phyloP scores from a whole-genome alignment of 1,140 invertebrate species.

The Drosophila saltans region DNA sequence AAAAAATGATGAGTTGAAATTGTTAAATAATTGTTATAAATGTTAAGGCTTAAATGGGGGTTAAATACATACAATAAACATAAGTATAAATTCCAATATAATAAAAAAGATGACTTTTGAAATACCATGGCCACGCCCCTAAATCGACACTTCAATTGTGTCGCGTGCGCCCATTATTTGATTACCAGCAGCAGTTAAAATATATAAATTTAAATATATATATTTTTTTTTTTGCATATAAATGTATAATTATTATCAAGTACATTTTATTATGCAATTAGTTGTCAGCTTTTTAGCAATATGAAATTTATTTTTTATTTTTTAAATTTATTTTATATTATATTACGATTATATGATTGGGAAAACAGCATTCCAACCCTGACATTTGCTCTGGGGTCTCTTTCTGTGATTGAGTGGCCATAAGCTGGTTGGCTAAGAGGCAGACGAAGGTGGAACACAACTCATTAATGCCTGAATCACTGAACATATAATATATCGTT shows the following conservation, averaged over 20 bases:
- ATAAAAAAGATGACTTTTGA: constrained; percentile 27
- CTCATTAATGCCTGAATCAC: constrained; percentile 56
- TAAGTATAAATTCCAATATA: neutral
- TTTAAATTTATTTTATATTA: constrained; percentile 33
- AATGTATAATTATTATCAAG: constrained; percentile 28
- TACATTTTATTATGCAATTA: constrained; percentile 66
- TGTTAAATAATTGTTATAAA: constrained; percentile 77
- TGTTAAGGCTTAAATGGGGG: constrained; percentile 26
- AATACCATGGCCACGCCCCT: constrained; percentile 35
- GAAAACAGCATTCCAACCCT: constrained; percentile 32
- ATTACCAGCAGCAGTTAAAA: constrained; percentile 27
- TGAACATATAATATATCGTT: neutral
- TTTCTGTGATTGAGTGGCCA: constrained; percentile 41
- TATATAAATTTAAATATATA: constrained; percentile 20
- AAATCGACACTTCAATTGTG: constrained; percentile 23
- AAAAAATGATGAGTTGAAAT: constrained; percentile 55
- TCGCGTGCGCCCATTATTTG: constrained; percentile 50
- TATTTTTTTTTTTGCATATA: constrained; percentile 24
- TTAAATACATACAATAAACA: constrained; percentile 1
- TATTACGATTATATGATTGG: constrained; percentile 30
- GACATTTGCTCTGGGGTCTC: constrained; percentile 31
- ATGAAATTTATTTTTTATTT: constrained; percentile 20
- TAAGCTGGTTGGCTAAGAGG: constrained; percentile 3
- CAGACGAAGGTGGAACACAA: constrained; percentile 13
- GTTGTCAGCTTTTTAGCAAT: constrained; percentile 21